Evolutionary conservation across 2,113 vertebrate genomes (phyloP).

Genomic region (Murina feae): DNA sequence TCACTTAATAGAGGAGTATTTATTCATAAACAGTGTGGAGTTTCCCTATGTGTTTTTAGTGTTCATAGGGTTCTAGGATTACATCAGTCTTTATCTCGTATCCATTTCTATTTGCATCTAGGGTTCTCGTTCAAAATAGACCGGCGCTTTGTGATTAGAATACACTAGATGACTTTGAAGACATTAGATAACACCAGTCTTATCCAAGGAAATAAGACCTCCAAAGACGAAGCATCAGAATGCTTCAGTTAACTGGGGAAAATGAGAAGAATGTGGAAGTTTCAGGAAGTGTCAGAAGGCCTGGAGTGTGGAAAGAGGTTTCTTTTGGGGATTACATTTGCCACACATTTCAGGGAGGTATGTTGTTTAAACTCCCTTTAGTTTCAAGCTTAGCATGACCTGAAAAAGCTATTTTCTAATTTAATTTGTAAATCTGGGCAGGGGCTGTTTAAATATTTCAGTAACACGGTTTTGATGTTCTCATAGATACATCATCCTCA

Average conservation of each 20-base stretch:
- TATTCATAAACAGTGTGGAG: neutral
- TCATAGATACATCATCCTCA: neutral
- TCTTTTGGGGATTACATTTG: slow-evolving; percentile 84
- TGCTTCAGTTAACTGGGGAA: slow-evolving; percentile 49
- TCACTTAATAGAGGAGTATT: neutral
- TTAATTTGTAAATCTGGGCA: slow-evolving; percentile 1
- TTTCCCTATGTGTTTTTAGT: slow-evolving; percentile 47
- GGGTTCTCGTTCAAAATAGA: slow-evolving; percentile 77
- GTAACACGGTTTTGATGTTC: neutral
- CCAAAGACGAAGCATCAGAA: slow-evolving; percentile 31
- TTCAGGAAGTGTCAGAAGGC: slow-evolving; percentile 52
- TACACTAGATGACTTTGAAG: slow-evolving; percentile 43
- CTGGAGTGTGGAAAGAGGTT: slow-evolving; percentile 72
- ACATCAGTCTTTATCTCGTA: slow-evolving; percentile 68
- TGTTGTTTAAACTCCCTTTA: slow-evolving; percentile 67
- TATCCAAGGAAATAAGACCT: slow-evolving; percentile 48
- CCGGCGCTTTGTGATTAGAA: slow-evolving; percentile 58
- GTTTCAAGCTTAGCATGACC: slow-evolving; percentile 41
- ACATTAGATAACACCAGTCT: slow-evolving; percentile 38
- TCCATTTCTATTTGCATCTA: slow-evolving; percentile 69
- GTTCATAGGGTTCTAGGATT: slow-evolving; percentile 50
- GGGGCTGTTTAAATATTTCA: neutral
- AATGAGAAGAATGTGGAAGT: slow-evolving; percentile 46
- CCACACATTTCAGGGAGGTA: slow-evolving; percentile 87
- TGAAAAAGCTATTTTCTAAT: slow-evolving; percentile 32